Evolutionary conservation across 2,888 invertebrate species (phyloP).

Genomic region (Cabera pusaria): DNA sequence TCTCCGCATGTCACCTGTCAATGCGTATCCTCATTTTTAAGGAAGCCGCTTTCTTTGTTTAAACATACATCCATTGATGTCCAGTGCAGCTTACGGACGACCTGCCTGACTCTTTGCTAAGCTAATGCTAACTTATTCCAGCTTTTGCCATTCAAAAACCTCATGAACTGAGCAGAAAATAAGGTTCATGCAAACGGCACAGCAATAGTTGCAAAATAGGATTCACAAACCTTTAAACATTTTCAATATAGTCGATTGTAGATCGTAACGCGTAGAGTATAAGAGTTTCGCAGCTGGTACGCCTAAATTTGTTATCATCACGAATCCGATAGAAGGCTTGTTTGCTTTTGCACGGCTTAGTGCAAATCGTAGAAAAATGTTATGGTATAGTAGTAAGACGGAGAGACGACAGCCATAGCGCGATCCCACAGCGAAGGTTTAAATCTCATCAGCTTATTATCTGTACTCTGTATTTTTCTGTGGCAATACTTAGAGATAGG

Average conservation of each 20-base stretch:
- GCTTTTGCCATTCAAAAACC: not conserved
- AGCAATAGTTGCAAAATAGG: not conserved
- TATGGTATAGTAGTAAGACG: too few species aligned
- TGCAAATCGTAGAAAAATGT: constrained; percentile 33
- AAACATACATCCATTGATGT: constrained; percentile 69
- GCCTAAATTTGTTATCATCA: constrained; percentile 16
- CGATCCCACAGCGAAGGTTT: too few species aligned
- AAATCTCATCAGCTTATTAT: too few species aligned
- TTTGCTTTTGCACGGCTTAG: constrained; percentile 41
- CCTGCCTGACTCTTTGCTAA: constrained; percentile 27
- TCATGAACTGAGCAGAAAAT: not conserved
- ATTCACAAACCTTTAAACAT: not conserved
- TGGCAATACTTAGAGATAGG: too few species aligned
- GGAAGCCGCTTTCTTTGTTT: constrained; percentile 64
- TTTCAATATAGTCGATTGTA: not conserved
- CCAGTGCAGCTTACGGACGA: constrained; percentile 54
- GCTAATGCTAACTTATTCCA: constrained; percentile 7
- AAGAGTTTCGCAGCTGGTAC: not conserved
- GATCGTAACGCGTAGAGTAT: not conserved
- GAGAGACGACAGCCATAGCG: too few species aligned
- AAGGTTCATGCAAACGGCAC: constrained; percentile 1
- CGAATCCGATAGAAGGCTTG: constrained; percentile 31
- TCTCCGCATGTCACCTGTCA: constrained; percentile 23
- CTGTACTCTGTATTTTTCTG: too few species aligned
- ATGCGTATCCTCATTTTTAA: constrained; percentile 53